Conservation (phyloP, 37 sponge, comb jelly and placozoan genomes). For the Dysidea cf. avara region DNA sequence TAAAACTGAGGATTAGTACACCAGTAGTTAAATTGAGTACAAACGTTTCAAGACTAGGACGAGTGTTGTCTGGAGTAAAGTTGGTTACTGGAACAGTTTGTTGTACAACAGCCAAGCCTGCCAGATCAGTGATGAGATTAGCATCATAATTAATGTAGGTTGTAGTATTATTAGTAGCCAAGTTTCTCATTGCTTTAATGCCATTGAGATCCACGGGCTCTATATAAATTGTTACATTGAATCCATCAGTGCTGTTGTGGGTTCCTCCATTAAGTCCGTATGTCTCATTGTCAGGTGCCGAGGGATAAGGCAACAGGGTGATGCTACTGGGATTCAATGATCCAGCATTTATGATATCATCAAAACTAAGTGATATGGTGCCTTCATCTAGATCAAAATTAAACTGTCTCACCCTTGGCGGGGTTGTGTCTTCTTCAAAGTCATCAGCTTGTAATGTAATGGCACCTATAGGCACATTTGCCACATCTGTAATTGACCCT, state of each 20-base stretch:
- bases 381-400: conserved; percentile 74
- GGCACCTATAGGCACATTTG: conserved; percentile 41
- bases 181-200: conserved; percentile 60
- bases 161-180: conserved; percentile 50
- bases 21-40: conserved; percentile 59
- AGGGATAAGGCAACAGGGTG: conserved; percentile 33
- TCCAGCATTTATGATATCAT: conserved; percentile 61
- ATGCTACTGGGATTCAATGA: conserved; percentile 46
- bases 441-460: conserved; percentile 7
- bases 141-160: conserved; percentile 67
- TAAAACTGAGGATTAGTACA: conserved; percentile 70
- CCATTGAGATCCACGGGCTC: conserved; percentile 64
- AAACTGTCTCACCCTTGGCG: conserved; percentile 59
- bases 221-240: conserved; percentile 39
- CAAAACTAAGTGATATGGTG: conserved; percentile 45
- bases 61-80: conserved; percentile 57
- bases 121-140: conserved; percentile 73
- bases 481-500: conserved; percentile 59
- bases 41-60: conserved; percentile 56
- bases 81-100: conserved; percentile 31
- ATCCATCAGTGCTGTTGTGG: conserved; percentile 64
- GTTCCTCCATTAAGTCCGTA: conserved; percentile 54
- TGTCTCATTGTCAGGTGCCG: conserved; percentile 14
- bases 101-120: conserved; percentile 33
- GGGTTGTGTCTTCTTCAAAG: conserved; percentile 57